Evolutionary conservation across 2,888 invertebrate species (phyloP), one percentile per base, ranked within the genome.

Genomic region (Diarsia rubi): DNA sequence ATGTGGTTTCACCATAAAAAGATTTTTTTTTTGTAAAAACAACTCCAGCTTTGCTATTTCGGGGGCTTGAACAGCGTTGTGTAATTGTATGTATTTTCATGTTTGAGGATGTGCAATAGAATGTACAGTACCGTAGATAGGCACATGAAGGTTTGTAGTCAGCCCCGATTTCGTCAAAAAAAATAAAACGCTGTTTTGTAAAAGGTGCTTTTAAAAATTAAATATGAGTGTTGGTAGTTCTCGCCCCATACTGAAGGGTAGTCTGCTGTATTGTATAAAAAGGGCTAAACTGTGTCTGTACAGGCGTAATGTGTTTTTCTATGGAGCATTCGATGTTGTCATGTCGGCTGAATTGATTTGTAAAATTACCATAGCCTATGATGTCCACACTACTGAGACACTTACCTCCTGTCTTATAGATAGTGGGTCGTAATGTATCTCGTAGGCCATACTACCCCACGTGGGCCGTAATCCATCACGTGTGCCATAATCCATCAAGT

Each of bases 201-300:
- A 52, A 59, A 75, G 59, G 65, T 76, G 79, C 79, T 79, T 79
- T n/a, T n/a, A 42, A 31, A 19, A n/a, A n/a, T n/a, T n/a, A n/a
- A n/a, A 66, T 49, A 42, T 59, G 37, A 57, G 21, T 66, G 59
- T 27, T 27, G 52, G 52, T 65, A 21, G 37, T 11, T 79, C 82
- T 81, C 80, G 82, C 82, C 82, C 82, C 12, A 1, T 45, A 52
- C 47, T 0, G 71, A 68, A 75, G 57, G 45, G 70, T 59, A 75
- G 66, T 59, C 60, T 42, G 24, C 54, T 14, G 65, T 69, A 2
- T 59, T 78, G 69, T 82, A 59, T 62, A 73, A 59, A 49, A 44
- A n/a, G 45, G 54, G 68, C 73, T 66, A 62, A 69, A 31, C 44
- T 24, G 59, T 77, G n/a, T 66, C 44, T 68, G 82, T 82, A 69